phyloP scores from a whole-genome alignment of 2,797 vertebrate genomes.

The Hozukius guyotensis region DNA sequence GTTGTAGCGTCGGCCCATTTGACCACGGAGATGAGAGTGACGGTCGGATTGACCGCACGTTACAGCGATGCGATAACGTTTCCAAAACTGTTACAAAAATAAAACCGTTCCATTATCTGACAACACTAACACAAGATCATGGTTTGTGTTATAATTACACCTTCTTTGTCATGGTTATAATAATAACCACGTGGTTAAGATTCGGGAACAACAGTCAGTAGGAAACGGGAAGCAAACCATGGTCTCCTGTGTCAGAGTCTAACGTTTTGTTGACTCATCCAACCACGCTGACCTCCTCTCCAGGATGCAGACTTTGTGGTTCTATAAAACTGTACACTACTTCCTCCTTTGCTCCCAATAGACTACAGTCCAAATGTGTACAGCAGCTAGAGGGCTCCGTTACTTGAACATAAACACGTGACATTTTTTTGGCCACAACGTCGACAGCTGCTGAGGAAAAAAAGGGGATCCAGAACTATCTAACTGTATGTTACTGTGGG shows the following conservation, averaged over 20 bases:
- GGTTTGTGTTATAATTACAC: background rate
- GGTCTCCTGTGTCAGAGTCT: background rate
- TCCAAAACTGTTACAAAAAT: too few species aligned
- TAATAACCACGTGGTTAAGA: background rate
- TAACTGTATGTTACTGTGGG: background rate
- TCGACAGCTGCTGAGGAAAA: fast-evolving
- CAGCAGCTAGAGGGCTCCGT: background rate
- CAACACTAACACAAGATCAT: too few species aligned
- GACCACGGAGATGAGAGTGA: too few species aligned
- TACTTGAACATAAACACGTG: background rate
- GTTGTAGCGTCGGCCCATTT: too few species aligned
- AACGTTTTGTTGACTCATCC: background rate
- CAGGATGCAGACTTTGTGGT: background rate
- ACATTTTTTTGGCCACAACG: background rate
- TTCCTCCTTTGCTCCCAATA: background rate
- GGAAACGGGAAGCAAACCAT: background rate
- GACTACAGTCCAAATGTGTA: background rate
- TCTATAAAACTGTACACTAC: background rate
- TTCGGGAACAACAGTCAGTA: background rate
- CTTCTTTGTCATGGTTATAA: background rate
- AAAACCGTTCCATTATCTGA: too few species aligned
- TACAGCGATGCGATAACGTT: too few species aligned
- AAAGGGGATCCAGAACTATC: background rate
- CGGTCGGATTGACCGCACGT: too few species aligned
- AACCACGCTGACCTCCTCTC: background rate